These are phyloP conservation scores for Coracopsis vasa DNA, from an alignment of 2,113 vertebrate species.

Conservation along the genomic window DNA sequence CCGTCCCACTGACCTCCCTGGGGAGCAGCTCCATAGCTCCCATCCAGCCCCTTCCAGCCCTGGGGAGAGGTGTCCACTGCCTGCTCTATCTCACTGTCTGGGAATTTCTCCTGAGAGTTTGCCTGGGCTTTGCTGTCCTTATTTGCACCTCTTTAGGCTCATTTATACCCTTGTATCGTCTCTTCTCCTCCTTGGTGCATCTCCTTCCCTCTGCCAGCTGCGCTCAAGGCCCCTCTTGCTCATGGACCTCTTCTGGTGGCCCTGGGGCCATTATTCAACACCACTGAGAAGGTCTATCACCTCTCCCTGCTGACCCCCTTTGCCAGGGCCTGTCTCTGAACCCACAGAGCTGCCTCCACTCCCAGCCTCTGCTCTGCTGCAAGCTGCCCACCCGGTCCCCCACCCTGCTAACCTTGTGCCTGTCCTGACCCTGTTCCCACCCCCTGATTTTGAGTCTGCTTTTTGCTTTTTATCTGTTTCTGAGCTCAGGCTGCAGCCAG, in stretches of 20 bases:
- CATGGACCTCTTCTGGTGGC: background rate
- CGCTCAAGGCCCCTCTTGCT: background rate
- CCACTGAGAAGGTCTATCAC: rapidly evolving
- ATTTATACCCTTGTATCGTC: background rate
- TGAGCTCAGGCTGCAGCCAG: background rate
- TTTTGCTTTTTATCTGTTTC: background rate
- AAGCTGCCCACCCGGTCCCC: rapidly evolving
- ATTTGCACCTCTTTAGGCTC: constrained; percentile 39
- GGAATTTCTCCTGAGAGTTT: constrained; percentile 64
- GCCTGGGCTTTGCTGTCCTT: constrained; percentile 37
- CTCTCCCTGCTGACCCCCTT: background rate
- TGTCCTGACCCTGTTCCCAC: background rate
- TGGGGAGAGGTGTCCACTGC: background rate
- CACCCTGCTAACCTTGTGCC: rapidly evolving
- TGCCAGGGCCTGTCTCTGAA: background rate
- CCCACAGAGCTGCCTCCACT: background rate
- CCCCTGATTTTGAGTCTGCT: background rate
- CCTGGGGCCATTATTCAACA: background rate
- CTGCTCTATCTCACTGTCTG: constrained; percentile 52
- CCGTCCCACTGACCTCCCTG: rapidly evolving
- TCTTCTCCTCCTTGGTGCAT: background rate
- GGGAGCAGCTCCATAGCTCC: background rate
- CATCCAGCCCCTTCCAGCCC: background rate
- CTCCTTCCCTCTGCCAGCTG: background rate
- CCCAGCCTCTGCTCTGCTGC: background rate